Evolutionary conservation across 2,797 vertebrate genomes (phyloP), one percentile per base, ranked within the genome.

Genomic region (Halcyon smyrnensis): DNA sequence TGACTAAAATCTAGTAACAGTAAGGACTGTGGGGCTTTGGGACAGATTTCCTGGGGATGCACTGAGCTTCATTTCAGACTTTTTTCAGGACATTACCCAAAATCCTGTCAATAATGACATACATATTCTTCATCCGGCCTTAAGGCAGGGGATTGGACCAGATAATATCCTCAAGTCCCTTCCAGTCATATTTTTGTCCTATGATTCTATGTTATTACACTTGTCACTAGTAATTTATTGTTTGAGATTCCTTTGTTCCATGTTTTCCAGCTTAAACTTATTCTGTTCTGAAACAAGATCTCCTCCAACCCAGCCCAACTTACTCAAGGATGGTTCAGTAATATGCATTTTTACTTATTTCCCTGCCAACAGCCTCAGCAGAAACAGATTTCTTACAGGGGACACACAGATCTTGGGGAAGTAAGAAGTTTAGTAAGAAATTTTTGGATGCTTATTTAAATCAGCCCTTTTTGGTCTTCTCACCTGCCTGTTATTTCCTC

Each of bases 171-270:
- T 65, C 16, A 88, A 75, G 37, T 62, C 37, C 24, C 25, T 78
- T 85, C 37, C n/a, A 91, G 41, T 3, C 14, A 15, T 68, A 27
- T 51, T 87, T 89, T 94, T 63, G 80, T 23, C 20, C 37, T 43
- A 8, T 45, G 18, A 65, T 68, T 83, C 57, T 82, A 17, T 65
- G 39, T 20, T 89, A 83, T 68, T 78, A 32, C 11, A 3, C 30
- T 80, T 63, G 50, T 87, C 54, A n/a, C 21, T 88, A 21, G 53
- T 62, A 93, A 96, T 94, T 84, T 88, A 93, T 75, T 94, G n/a
- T 77, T 89, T 83, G 16, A 85, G 45, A 87, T 57, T 87, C 11
- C 21, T 94, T 90, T 94, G 84, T 93, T 90, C 50, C 50, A 78
- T 45, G 81, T 95, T 87, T 84, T 41, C 50, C 71, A 80, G 19